These are phyloP conservation scores for Chloebia gouldiae DNA, from an alignment of 2,113 vertebrate genomes.

Conservation along the genomic window DNA sequence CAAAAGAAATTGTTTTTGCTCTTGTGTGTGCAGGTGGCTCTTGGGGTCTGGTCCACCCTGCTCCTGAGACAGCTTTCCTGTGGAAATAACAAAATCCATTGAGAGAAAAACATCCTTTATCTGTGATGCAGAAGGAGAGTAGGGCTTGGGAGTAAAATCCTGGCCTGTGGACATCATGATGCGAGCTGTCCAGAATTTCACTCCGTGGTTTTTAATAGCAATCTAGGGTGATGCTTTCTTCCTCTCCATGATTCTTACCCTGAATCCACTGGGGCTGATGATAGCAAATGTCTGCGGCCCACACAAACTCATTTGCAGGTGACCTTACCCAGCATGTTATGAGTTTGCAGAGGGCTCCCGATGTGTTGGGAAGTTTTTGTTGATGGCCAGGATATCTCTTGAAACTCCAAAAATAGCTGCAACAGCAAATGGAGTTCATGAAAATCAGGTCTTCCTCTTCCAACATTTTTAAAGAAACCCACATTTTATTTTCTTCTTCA, in stretches of 20 bases:
- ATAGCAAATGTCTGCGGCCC: background rate
- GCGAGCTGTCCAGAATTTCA: background rate
- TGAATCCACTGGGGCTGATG: background rate
- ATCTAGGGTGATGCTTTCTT: background rate
- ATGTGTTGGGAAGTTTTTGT: background rate
- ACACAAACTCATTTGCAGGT: background rate
- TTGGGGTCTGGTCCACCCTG: background rate
- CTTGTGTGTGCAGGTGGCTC: background rate
- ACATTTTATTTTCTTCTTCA: constrained; percentile 9
- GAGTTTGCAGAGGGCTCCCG: background rate
- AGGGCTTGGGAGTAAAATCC: background rate
- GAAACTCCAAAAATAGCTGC: background rate
- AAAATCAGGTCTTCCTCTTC: constrained; percentile 55
- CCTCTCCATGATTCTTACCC: background rate
- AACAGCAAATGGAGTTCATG: background rate
- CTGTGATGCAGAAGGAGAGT: background rate
- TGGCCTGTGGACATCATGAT: background rate
- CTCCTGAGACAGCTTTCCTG: background rate
- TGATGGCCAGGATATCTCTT: constrained; percentile 10
- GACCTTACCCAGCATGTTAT: background rate
- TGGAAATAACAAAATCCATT: background rate
- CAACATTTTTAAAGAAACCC: constrained; percentile 4
- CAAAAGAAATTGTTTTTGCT: background rate
- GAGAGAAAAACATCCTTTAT: background rate
- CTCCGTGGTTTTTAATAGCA: background rate